Percentiles rank a stretch among this genome's conserved stretches.
Conservation (phyloP, 2,113 vertebrate genomes). For the Pitta sordida region DNA sequence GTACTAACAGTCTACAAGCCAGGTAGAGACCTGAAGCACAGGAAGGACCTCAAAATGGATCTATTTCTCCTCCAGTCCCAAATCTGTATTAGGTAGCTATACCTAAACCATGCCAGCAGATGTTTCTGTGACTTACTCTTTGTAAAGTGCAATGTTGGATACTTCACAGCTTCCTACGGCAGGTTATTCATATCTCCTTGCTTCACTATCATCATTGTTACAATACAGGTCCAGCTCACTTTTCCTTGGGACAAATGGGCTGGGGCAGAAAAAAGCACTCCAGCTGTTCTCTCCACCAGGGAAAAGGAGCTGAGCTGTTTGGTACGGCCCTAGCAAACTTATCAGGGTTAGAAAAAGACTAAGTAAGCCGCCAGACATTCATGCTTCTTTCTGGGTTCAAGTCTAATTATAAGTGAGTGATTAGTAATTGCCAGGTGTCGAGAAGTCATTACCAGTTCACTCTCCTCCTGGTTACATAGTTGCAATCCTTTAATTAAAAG, state of each 20-base stretch:
- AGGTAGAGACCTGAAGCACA: not conserved
- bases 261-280: not conserved
- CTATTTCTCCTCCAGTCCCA: not conserved
- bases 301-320: rapidly evolving
- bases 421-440: not conserved
- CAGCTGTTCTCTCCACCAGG: not conserved
- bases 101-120: not conserved
- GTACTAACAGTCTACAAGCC: not conserved
- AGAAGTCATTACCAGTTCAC: not conserved
- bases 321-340: not conserved
- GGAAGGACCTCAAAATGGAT: not conserved
- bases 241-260: not conserved
- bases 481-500: not conserved
- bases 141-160: not conserved
- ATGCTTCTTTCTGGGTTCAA: not conserved
- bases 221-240: not conserved
- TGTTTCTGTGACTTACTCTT: not conserved
- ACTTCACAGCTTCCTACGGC: not conserved
- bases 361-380: not conserved
- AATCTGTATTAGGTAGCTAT: not conserved
- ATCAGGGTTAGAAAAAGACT: not conserved
- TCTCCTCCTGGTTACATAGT: not conserved
- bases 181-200: not conserved
- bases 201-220: not conserved
- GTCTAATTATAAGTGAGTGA: not conserved